Percentiles rank a stretch among this genome's conserved stretches.
phyloP scores from a whole-genome alignment of 2,113 vertebrate species.

The Phrynosoma platyrhinos region DNA sequence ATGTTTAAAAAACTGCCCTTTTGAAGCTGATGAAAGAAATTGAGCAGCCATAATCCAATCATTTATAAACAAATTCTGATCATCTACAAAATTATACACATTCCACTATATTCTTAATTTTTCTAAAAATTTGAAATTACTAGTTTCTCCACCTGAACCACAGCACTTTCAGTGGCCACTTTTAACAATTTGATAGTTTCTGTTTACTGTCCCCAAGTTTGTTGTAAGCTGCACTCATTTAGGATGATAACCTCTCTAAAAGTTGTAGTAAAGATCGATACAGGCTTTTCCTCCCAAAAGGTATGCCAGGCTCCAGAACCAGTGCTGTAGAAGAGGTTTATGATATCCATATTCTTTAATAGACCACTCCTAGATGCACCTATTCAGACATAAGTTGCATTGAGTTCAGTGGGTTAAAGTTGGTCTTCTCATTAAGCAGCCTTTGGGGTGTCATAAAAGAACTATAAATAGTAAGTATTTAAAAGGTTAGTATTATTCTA shows the following conservation, averaged over 20 bases:
- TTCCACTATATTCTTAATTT: slow-evolving; percentile 9
- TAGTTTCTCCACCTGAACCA: background rate
- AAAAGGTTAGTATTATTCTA: background rate
- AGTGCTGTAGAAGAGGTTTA: background rate
- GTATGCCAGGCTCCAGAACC: background rate
- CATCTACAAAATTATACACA: background rate
- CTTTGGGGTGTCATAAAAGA: background rate
- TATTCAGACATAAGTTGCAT: no score
- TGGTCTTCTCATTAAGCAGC: no score
- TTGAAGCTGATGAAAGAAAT: background rate
- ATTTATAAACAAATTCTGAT: background rate
- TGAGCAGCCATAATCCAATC: background rate
- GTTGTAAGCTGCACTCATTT: background rate
- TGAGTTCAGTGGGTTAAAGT: no score
- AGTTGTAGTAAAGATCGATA: background rate
- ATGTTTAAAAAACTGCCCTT: no score
- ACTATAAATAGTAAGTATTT: background rate
- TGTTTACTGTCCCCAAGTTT: background rate
- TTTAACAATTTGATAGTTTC: background rate
- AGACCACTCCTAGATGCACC: background rate
- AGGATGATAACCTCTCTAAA: background rate
- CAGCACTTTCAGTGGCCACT: background rate
- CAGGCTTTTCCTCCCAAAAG: background rate
- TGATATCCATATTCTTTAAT: background rate
- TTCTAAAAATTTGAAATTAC: background rate